Base-by-base conservation (phyloP, 2,888 invertebrate species). In the Amitus sp. region DNA sequence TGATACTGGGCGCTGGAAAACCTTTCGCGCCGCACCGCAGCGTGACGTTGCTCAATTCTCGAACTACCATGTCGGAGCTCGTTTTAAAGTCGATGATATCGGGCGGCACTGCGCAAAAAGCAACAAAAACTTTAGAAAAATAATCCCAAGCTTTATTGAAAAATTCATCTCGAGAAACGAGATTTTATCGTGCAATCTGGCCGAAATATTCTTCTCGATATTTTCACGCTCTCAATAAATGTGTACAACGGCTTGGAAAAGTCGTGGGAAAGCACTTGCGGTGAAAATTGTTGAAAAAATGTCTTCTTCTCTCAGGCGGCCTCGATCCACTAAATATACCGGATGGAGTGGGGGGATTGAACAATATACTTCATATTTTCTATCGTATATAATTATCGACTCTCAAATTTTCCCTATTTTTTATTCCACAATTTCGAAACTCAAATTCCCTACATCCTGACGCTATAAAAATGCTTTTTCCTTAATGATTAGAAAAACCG, bases 11-110 rank as follows among this genome's bases (percentile, higher is more conserved):
- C 2, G 85, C 83, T 0, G 94, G 95, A 40, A 90, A 90, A 5
- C 95, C 93, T 0, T 90, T 90, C 0, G 94, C 94, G 12, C 89
- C 89, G 72, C 95, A 95, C 4, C 88, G 86, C 10, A 95, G 84
- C 0, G 89, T 88, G 0, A 92, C 92, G 63, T 90, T 89, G 64
- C 89, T 90, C 0, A 92, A 91, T 83, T 95, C 95, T 64, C 89
- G 87, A 12, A 92, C 90, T 7, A 90, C 86, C 79, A 92, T 86
- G 74, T 92, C 92, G 1, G 90, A 87, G 71, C 91, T 91, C 54
- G 91, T 91, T 12, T 87, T 88, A 60, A 89, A 88, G 74, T 92
- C 92, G 63, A 90, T 86, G 62, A 92, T 92, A 76, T 92, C 91
- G 1, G 92, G 92, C 42, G 92, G 92, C 49, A 92, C 92, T 92